Conservation (phyloP, 2,888 invertebrate genomes). For the Spisula subtruncata region DNA sequence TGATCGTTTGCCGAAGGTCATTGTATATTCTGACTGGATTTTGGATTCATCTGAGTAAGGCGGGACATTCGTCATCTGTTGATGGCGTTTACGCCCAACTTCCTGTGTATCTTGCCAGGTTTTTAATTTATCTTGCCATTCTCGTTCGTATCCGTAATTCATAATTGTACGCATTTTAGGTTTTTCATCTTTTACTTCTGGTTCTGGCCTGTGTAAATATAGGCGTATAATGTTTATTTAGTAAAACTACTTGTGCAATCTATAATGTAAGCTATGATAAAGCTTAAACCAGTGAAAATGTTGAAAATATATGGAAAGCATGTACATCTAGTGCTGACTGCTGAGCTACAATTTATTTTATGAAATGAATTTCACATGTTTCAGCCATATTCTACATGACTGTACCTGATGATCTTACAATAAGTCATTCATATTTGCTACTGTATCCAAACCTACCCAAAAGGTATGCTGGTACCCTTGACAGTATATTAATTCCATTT, state of each 20-base stretch:
- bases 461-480: no score
- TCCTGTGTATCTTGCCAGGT: conserved; percentile 76
- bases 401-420: no score
- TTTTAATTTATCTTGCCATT: conserved; percentile 78
- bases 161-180: conserved; percentile 78
- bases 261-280: neutral
- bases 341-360: no score
- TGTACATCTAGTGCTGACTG: no score
- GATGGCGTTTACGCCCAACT: conserved; percentile 63
- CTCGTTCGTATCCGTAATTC: conserved; percentile 78
- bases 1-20: conserved; percentile 65
- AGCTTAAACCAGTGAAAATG: no score
- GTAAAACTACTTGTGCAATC: neutral
- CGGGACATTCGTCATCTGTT: conserved; percentile 60
- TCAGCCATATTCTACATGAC: no score
- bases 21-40: conserved; percentile 69
- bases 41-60: conserved; percentile 55
- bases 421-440: no score
- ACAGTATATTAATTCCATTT: no score
- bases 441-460: no score
- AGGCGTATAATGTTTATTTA: neutral
- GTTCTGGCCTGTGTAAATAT: conserved; percentile 35
- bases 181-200: conserved; percentile 46
- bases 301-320: no score
- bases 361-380: no score